phyloP scores from a whole-genome alignment of 2,888 invertebrate species.

The Drosophila siamana region DNA sequence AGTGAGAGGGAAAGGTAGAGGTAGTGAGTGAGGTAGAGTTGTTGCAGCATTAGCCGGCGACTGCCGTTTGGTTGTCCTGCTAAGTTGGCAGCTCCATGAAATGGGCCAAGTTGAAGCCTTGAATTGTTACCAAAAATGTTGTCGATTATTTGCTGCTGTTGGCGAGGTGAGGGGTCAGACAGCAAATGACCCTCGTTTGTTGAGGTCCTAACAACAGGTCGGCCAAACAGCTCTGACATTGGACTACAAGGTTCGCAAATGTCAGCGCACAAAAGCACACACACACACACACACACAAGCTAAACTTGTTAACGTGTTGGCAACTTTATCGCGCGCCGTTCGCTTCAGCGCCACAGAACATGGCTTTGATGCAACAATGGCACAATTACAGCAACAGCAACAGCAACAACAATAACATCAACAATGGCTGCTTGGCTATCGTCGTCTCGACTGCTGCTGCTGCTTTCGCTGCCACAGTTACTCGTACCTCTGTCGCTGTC shows the following conservation, averaged over 20 bases:
- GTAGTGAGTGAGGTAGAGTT: background rate
- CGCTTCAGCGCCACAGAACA: conserved; percentile 52
- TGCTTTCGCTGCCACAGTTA: conserved; percentile 12
- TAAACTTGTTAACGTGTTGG: conserved; percentile 55
- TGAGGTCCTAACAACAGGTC: conserved; percentile 50
- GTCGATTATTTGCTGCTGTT: conserved; percentile 55
- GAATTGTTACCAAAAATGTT: conserved; percentile 40
- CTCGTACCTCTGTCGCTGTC: conserved; percentile 21
- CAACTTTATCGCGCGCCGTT: conserved; percentile 67
- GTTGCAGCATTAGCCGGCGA: conserved; percentile 47
- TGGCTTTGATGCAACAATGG: conserved; percentile 52
- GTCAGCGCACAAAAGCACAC: conserved; percentile 41
- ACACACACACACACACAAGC: conserved; percentile 21
- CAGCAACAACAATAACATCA: conserved; percentile 35
- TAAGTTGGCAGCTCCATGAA: conserved; percentile 34
- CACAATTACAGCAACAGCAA: conserved; percentile 30
- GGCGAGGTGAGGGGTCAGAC: background rate
- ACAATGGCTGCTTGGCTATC: conserved; percentile 34
- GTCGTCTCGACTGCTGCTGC: conserved; percentile 20
- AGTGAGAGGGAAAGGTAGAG: background rate
- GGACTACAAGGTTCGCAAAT: conserved; percentile 66
- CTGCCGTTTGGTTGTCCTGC: conserved; percentile 21
- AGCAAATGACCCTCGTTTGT: conserved; percentile 69
- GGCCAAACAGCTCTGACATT: conserved; percentile 53
- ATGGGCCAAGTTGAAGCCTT: conserved; percentile 36